Conservation (phyloP, 2,797 vertebrate genomes). For the Helicolenus hilgendorfi region DNA sequence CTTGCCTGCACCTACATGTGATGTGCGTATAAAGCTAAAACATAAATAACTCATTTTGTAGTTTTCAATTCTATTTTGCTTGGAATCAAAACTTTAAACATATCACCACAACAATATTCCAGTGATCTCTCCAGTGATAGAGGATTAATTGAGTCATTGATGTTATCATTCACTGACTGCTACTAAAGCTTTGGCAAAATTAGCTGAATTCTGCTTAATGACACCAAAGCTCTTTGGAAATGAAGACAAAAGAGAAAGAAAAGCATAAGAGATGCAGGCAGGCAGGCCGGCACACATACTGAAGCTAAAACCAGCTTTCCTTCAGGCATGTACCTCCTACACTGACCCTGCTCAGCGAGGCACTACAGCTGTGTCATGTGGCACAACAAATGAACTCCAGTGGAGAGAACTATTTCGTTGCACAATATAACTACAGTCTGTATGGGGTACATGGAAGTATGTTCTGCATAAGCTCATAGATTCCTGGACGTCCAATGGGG, state of each 20-base stretch:
- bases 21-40: neutral
- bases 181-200: neutral
- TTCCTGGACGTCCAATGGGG: conserved; percentile 77
- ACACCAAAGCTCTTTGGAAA: neutral
- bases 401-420: conserved; percentile 50
- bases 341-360: conserved; percentile 15
- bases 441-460: conserved; percentile 60
- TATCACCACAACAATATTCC: neutral
- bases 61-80: neutral
- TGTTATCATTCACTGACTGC: neutral
- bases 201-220: neutral
- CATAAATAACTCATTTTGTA: neutral
- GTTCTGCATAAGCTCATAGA: conserved; percentile 81
- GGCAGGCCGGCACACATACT: neutral
- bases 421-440: conserved; percentile 36
- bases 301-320: conserved; percentile 27
- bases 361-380: conserved; percentile 54
- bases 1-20: neutral
- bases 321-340: conserved; percentile 24
- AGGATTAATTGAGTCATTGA: neutral
- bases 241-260: neutral
- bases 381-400: conserved; percentile 39
- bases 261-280: conserved; percentile 1
- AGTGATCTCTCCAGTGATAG: neutral
- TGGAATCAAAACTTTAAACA: neutral